Base-by-base conservation (phyloP, 92 coral and sea anemone species). In the Meandrina meandrites region DNA sequence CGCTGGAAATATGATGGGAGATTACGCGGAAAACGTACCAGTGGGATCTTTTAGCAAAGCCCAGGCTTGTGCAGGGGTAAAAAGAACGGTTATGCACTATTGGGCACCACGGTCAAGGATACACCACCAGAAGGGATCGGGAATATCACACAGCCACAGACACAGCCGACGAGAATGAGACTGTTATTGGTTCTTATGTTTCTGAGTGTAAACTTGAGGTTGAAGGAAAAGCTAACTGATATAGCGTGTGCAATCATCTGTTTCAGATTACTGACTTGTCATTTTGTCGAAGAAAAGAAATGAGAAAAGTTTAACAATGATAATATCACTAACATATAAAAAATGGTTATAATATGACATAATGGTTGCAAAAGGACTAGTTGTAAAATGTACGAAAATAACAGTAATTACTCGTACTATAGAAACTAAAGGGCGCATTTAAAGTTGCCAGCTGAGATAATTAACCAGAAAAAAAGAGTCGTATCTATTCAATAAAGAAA, bases 1-100 rank as follows among this genome's bases (percentile, higher is more conserved):
- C 14, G 96, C 96, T 36, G 98, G 96, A 5, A 93, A 90, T 79
- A 90, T 81, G 51, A 89, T 86, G 18, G 96, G 93, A 5, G 75
- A 68, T 0, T 88, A 92, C 62, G 76, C 48, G 5, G 90, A 93
- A 66, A 96, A 94, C 78, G 96, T 96, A 9, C 89, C 94, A 54
- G 73, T 88, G 36, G 98, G 98, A 5, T 89, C 94, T 18, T 96
- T 91, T 80, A 92, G 91, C 67, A 87, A 86, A 14, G 77, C 40
- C 31, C 81, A 83, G 42, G 76, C 83, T 22, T 95, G 94, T 66
- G 82, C 76, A 57, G 81, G 58, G 3, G 48, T 42, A 30, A 75
- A 76, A 66, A 37, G 73, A 42, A 51, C 72, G 40, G 24, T 84
- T 37, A 17, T 57, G 34, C 48, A 57, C 8, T 45, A 84, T 7